These are phyloP conservation scores for Gisinianus flammeolus DNA, from an alignment of 2,888 invertebrate species.

Conservation along the genomic window DNA sequence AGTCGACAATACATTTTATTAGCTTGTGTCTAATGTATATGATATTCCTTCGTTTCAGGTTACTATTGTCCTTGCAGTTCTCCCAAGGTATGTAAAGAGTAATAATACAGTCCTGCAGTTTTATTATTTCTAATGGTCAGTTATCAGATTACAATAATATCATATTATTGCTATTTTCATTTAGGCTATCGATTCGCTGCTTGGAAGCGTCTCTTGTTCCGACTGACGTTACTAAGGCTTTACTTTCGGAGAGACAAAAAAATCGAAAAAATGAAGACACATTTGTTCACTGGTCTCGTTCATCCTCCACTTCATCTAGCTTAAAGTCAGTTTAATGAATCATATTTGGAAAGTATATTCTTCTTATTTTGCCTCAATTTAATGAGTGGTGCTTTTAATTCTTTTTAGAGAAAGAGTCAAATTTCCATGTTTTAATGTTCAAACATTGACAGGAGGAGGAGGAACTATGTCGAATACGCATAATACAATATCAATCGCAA, in stretches of 20 bases:
- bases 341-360: not conserved
- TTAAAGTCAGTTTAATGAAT: slow-evolving; percentile 60
- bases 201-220: slow-evolving; percentile 74
- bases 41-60: slow-evolving; percentile 62
- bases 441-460: not conserved
- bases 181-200: slow-evolving; percentile 73
- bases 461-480: not conserved
- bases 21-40: not conserved
- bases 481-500: slow-evolving; percentile 28
- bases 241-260: slow-evolving; percentile 63
- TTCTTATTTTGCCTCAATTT: not conserved
- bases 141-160: no score
- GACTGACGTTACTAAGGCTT: slow-evolving; percentile 75
- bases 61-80: slow-evolving; percentile 76
- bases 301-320: slow-evolving; percentile 61
- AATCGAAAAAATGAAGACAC: slow-evolving; percentile 60
- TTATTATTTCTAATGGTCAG: not conserved
- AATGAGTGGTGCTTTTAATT: not conserved
- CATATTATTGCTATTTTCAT: slow-evolving; percentile 55
- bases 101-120: not conserved
- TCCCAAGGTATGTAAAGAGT: slow-evolving; percentile 73
- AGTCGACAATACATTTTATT: no score
- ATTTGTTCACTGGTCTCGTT: slow-evolving; percentile 62
- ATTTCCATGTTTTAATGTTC: slow-evolving; percentile 10
- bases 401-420: slow-evolving; percentile 20